A percentile compares a stretch with the other conserved stretches of the same genome.
phyloP scores from a whole-genome alignment of 2,113 vertebrate genomes.

The Crotalus viridis region DNA sequence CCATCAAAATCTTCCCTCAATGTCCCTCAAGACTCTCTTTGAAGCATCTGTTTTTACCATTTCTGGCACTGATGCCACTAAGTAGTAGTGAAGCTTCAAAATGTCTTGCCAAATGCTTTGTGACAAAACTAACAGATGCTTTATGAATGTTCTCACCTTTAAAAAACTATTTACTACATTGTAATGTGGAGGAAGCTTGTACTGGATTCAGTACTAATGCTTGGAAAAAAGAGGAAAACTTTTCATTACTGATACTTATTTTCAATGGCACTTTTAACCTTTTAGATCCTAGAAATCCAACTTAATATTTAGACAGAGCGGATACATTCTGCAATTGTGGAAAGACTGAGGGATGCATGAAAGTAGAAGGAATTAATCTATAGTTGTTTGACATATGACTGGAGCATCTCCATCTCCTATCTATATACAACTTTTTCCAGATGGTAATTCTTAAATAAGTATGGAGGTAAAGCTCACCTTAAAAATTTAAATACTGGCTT shows the following conservation, averaged over 20 bases:
- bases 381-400: background rate
- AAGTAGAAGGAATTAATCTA: background rate
- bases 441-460: background rate
- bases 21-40: slow-evolving; percentile 52
- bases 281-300: background rate
- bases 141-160: slow-evolving; percentile 41
- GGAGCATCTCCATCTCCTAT: background rate
- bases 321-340: background rate
- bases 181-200: background rate
- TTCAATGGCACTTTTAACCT: background rate
- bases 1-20: slow-evolving; percentile 51
- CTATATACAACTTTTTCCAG: background rate
- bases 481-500: background rate
- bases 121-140: slow-evolving; percentile 58
- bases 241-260: background rate
- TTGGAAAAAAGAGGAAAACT: background rate
- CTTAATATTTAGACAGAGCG: background rate
- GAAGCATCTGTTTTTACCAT: slow-evolving; percentile 71
- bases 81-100: slow-evolving; percentile 58
- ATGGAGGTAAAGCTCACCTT: background rate
- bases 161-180: slow-evolving; percentile 32
- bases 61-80: slow-evolving; percentile 54
- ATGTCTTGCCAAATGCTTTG: slow-evolving; percentile 58
- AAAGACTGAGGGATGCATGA: background rate
- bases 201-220: background rate